These are phyloP conservation scores for Hydrozoanthus gracilis DNA, from an alignment of 92 coral and sea anemone species.

Conservation along the genomic window DNA sequence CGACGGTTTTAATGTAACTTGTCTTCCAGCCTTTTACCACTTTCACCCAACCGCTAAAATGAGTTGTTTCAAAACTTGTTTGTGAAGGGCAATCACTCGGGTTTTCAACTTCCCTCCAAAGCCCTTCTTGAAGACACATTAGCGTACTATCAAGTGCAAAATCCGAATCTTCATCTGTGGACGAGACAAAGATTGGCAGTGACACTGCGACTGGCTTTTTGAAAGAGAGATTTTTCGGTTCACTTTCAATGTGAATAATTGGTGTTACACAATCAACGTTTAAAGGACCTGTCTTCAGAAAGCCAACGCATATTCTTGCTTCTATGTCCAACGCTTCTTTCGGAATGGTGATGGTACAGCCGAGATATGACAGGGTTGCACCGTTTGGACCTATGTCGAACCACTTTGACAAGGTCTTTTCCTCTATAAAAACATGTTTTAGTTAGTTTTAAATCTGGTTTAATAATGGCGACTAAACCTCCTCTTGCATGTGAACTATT, in stretches of 20 bases:
- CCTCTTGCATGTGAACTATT: no score
- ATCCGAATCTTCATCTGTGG: background rate
- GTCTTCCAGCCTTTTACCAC: no score
- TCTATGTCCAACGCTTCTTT: background rate
- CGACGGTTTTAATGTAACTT: background rate
- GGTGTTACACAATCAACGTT: background rate
- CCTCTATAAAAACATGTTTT: background rate
- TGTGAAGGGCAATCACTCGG: no score
- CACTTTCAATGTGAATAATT: no score
- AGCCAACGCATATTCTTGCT: background rate
- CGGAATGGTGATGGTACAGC: background rate
- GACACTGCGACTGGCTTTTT: background rate
- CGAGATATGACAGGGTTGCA: background rate
- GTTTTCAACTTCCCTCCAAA: background rate
- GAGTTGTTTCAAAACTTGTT: no score
- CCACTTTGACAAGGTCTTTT: background rate
- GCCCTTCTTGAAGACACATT: background rate
- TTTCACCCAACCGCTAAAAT: no score
- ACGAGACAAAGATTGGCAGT: background rate
- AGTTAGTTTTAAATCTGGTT: no score
- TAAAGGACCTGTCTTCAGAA: background rate
- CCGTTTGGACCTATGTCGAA: background rate
- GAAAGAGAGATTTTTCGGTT: no score
- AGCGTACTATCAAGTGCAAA: background rate
- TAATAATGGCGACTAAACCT: no score